These are phyloP conservation scores for Anthonomus grandis DNA, from an alignment of 1,140 invertebrate species.

Conservation along the genomic window DNA sequence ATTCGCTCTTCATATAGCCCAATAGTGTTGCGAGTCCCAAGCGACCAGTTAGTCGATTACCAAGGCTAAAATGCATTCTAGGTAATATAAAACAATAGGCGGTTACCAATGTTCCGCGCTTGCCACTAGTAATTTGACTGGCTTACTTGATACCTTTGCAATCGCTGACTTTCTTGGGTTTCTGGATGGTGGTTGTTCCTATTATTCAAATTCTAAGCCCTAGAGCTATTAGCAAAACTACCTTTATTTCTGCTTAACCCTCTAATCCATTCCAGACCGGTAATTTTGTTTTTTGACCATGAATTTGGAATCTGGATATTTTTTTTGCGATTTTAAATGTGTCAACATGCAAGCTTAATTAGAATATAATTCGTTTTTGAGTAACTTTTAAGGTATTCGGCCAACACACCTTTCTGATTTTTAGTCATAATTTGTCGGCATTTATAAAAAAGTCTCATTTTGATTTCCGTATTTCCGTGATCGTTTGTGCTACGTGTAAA, in stretches of 20 bases:
- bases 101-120: slow-evolving; percentile 50
- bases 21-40: too few species aligned
- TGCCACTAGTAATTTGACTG: slow-evolving; percentile 46
- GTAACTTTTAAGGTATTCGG: slow-evolving; percentile 35
- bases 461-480: not conserved
- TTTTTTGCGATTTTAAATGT: slow-evolving; percentile 36
- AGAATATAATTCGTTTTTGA: slow-evolving; percentile 45
- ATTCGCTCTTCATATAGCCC: slow-evolving; percentile 14
- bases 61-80: slow-evolving; percentile 40
- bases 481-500: too few species aligned
- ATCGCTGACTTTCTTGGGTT: slow-evolving; percentile 44
- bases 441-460: slow-evolving; percentile 5
- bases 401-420: slow-evolving; percentile 9
- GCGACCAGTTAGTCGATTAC: slow-evolving; percentile 43
- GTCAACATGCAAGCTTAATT: slow-evolving; percentile 24
- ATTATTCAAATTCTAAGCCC: slow-evolving; percentile 50
- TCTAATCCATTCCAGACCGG: slow-evolving; percentile 45
- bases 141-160: slow-evolving; percentile 41
- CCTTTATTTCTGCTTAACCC: slow-evolving; percentile 24
- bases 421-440: slow-evolving; percentile 8
- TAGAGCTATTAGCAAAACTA: slow-evolving; percentile 25
- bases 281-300: slow-evolving; percentile 20
- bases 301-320: slow-evolving; percentile 30
- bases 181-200: slow-evolving; percentile 49
- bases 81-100: slow-evolving; percentile 45